These are phyloP conservation scores for Apogon hyalosoma DNA, from an alignment of 2,797 vertebrate species.

Conservation along the genomic window DNA sequence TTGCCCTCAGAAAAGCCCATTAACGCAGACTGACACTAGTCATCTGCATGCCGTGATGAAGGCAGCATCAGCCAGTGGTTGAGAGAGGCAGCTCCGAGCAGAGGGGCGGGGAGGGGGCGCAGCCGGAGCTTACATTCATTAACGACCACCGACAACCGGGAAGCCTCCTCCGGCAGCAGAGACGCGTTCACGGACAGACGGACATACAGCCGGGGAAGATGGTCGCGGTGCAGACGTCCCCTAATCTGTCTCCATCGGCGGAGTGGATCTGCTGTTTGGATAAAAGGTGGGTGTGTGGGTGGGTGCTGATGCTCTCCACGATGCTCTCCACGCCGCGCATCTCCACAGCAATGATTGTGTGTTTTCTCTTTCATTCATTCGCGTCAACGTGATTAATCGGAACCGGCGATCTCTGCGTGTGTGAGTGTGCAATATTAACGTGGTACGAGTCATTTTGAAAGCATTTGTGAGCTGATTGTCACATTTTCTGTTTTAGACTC, in stretches of 20 bases:
- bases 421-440: slow-evolving; percentile 22
- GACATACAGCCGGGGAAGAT: slow-evolving; percentile 80
- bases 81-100: slow-evolving; percentile 48
- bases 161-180: slow-evolving; percentile 60
- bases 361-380: slow-evolving; percentile 60
- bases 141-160: slow-evolving; percentile 74
- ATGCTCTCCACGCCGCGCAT: slow-evolving; percentile 32
- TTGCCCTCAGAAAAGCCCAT: slow-evolving; percentile 13
- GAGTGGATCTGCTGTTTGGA: slow-evolving; percentile 98
- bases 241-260: slow-evolving; percentile 88
- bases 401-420: slow-evolving; percentile 67
- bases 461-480: background rate
- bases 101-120: slow-evolving; percentile 67
- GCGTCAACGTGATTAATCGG: slow-evolving; percentile 61
- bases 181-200: slow-evolving; percentile 52
- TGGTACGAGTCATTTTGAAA: slow-evolving; percentile 18
- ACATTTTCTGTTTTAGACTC: background rate
- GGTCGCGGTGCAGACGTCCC: slow-evolving; percentile 91
- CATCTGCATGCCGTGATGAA: slow-evolving; percentile 53
- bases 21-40: slow-evolving; percentile 35
- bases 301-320: background rate
- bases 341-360: slow-evolving; percentile 5
- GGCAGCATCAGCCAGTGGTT: slow-evolving; percentile 37
- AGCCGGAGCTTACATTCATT: slow-evolving; percentile 63
- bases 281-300: slow-evolving; percentile 88